These are phyloP conservation scores for Cichlasoma orientale DNA, from an alignment of 2,797 vertebrate species.

Conservation along the genomic window DNA sequence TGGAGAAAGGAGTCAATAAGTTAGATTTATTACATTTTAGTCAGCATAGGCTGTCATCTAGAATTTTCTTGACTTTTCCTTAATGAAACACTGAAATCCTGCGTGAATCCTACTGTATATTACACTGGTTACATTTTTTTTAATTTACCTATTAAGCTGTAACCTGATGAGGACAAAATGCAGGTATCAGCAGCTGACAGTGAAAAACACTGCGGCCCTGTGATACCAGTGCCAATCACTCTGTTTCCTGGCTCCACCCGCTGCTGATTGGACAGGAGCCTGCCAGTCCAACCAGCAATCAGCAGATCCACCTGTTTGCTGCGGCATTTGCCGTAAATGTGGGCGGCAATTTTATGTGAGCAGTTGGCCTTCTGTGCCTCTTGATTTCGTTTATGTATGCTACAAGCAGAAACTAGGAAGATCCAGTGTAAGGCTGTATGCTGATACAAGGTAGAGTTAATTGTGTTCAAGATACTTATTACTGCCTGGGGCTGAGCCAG, in stretches of 20 bases:
- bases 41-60: rapidly evolving
- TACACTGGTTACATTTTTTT: not conserved
- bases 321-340: not conserved
- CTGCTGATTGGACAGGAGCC: not conserved
- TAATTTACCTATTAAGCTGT: not conserved
- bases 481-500: not conserved
- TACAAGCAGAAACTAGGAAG: not conserved
- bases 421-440: not conserved
- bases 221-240: not conserved
- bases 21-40: not conserved
- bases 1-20: not conserved
- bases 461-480: not conserved
- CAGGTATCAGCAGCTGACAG: not conserved
- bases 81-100: not conserved
- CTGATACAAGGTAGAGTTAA: not conserved
- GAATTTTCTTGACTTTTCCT: not conserved
- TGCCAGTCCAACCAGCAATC: not conserved
- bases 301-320: not conserved
- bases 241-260: not conserved
- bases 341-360: not conserved
- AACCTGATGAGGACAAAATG: not conserved
- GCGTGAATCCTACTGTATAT: not conserved
- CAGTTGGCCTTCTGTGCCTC: not conserved
- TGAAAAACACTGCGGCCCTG: not conserved
- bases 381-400: not conserved